Conservation (phyloP, 2,888 invertebrate genomes). For the Tipula confusa region DNA sequence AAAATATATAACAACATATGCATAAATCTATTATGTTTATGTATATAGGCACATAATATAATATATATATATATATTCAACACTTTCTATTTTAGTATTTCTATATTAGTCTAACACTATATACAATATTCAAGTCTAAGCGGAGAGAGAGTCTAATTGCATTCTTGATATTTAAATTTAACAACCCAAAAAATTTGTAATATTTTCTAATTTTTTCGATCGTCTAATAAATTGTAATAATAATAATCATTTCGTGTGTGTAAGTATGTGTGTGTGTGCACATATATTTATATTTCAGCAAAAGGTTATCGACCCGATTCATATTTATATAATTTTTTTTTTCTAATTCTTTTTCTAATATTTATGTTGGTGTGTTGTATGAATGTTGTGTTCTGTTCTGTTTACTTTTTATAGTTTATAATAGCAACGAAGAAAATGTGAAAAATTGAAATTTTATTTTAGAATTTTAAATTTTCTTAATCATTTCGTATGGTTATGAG, state of each 20-base stretch:
- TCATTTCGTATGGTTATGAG: no score
- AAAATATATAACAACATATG: background rate
- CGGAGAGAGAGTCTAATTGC: conserved; percentile 13
- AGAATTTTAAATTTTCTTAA: no score
- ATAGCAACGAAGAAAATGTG: no score
- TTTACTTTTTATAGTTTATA: no score
- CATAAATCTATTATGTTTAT: background rate
- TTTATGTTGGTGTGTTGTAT: background rate
- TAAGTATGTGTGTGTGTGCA: no score
- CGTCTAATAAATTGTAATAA: background rate
- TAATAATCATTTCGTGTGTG: background rate
- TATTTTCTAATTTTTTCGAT: background rate
- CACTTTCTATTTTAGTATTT: background rate
- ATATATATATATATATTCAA: background rate
- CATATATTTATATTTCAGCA: background rate
- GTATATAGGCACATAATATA: background rate
- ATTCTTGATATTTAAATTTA: background rate
- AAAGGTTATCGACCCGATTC: conserved; percentile 12
- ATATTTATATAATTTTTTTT: conserved; percentile 4
- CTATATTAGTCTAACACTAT: background rate
- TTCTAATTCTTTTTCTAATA: background rate
- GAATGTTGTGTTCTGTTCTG: background rate
- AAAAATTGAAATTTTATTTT: no score
- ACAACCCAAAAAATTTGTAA: background rate
- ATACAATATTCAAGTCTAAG: background rate